Base-by-base conservation (phyloP, 2,888 invertebrate genomes). In the Platynereis dumerilii region DNA sequence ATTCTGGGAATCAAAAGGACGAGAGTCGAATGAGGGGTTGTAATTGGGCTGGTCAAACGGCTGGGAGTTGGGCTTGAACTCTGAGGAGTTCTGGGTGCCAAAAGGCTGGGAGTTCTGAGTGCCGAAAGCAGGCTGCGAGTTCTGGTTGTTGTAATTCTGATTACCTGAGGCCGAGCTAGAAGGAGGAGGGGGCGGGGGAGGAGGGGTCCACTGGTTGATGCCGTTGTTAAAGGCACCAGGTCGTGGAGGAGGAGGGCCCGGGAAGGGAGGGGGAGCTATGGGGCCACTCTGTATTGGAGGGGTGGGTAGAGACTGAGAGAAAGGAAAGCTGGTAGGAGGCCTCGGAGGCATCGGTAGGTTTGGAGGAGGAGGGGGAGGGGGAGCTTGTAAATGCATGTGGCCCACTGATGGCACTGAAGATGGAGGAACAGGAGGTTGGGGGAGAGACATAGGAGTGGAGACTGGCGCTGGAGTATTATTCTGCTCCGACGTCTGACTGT, bases 61-160 rank as follows among this genome's bases (percentile, higher is more conserved):
- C n/a, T n/a, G n/a, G n/a, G n/a, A n/a, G n/a, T n/a, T n/a, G 12
- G 34, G 12, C 5, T 34, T 34, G 12, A 7, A 34, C 5, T 34
- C 34, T 34, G 34, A 34, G 5, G 34, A 34, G 34, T 34, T 34
- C 34, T 34, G 34, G 5, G 34, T 12, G 12, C 34, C 34, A 12
- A 7, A 34, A 7, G 48, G 27, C 53, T 60, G 45, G 17, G 52
- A 52, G 29, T 60, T 60, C n/a, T 60, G 48, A n/a, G 29, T 60
- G 53, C 29, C 29, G 29, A 52, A 45, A 45, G n/a, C n/a, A 7
- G 48, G 27, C 53, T 60, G 45, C 7, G 52, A 52, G 29, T 60
- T 60, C n/a, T 60, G 48, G n/a, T 52, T 60, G 53, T 52, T 52
- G 29, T 48, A 45, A 45, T 60, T 27, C 60, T 60, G 60, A 52